These are phyloP conservation scores for Chouioia cunea DNA, from an alignment of 2,888 invertebrate species.

Conservation along the genomic window DNA sequence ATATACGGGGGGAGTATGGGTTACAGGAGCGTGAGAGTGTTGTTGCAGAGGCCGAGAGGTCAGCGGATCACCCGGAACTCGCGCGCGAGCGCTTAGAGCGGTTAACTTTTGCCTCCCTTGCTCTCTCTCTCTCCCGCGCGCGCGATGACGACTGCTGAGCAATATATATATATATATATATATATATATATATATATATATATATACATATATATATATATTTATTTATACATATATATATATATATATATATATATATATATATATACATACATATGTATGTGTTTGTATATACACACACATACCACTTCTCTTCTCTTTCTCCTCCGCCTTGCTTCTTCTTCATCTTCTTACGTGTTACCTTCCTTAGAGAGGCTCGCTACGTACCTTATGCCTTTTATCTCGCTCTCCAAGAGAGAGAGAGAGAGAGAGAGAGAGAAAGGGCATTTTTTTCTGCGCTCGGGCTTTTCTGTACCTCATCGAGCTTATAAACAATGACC, in stretches of 20 bases:
- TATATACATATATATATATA: no score
- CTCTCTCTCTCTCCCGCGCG: constrained; percentile 42
- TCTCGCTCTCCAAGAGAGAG: constrained; percentile 45
- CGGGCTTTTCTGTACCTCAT: constrained; percentile 45
- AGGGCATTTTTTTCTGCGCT: constrained; percentile 39
- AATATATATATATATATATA: no score
- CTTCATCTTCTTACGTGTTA: constrained; percentile 44
- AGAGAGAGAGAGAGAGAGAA: constrained; percentile 28
- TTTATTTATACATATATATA: constrained; percentile 9
- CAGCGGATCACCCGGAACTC: constrained; percentile 70
- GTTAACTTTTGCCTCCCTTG: constrained; percentile 53
- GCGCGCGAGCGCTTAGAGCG: constrained; percentile 56
- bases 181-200: no score
- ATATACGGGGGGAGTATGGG: constrained; percentile 66
- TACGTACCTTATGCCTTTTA: constrained; percentile 44
- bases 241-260: not conserved
- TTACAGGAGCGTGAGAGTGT: constrained; percentile 70
- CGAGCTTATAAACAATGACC: constrained; percentile 48
- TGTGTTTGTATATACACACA: constrained; percentile 1
- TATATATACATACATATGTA: constrained; percentile 13
- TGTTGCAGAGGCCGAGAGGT: constrained; percentile 69
- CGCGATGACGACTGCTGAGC: constrained; percentile 25
- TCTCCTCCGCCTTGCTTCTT: constrained; percentile 22
- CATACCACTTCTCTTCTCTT: no score
- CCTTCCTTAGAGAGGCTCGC: constrained; percentile 35